Evolutionary conservation across 1,140 invertebrate species (phyloP).

Genomic region (Papilio machaon): DNA sequence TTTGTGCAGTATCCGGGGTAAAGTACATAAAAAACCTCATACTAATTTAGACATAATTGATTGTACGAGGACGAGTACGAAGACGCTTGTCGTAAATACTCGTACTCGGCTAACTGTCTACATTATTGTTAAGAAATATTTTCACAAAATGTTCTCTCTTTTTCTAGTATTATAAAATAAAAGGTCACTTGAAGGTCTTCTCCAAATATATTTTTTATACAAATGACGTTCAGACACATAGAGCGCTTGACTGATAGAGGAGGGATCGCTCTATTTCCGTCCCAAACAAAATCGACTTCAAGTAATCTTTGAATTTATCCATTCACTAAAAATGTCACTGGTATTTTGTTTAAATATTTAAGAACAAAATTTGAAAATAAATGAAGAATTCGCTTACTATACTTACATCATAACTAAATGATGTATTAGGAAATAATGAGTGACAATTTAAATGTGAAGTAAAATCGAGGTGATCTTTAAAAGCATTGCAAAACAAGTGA

Average conservation of each 20-base stretch:
- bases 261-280: neutral
- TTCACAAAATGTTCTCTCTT: no score
- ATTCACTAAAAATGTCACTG: neutral
- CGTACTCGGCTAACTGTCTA: no score
- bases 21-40: no score
- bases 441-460: no score
- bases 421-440: no score
- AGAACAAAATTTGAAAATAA: no score
- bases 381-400: no score
- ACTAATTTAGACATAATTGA: no score
- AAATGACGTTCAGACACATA: neutral
- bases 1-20: no score
- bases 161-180: neutral
- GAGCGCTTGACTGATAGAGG: neutral
- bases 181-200: neutral
- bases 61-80: no score
- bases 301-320: neutral
- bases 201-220: neutral
- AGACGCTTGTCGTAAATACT: no score
- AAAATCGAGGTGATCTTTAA: neutral
- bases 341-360: neutral
- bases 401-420: neutral
- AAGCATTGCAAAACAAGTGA: neutral
- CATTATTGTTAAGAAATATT: no score
- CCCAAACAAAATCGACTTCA: slow-evolving; percentile 1